phyloP scores from a whole-genome alignment of 2,113 vertebrate genomes.

The Lophochroa leadbeateri region DNA sequence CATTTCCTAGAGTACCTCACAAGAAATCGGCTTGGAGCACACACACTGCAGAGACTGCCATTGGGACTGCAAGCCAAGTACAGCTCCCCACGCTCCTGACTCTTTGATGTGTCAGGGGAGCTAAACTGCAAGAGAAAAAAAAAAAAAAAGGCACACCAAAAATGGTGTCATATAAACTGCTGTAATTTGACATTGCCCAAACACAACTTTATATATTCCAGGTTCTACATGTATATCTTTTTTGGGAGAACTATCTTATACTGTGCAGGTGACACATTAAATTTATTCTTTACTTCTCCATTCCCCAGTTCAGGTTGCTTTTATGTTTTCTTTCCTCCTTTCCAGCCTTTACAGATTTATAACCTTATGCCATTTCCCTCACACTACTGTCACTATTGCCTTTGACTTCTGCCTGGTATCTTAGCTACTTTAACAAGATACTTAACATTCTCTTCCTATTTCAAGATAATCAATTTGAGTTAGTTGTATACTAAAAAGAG shows the following conservation, averaged over 20 bases:
- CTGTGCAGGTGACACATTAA: neutral
- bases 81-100: neutral
- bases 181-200: neutral
- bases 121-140: neutral
- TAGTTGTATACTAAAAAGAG: neutral
- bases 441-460: neutral
- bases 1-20: neutral
- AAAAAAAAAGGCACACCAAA: neutral
- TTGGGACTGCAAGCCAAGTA: neutral
- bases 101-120: neutral
- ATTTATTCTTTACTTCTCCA: neutral
- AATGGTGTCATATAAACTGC: neutral
- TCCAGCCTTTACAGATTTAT: neutral
- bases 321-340: neutral
- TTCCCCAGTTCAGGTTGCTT: neutral
- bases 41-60: fast-evolving
- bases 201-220: neutral
- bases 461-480: neutral
- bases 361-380: neutral
- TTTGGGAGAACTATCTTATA: neutral
- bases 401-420: neutral
- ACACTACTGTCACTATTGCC: neutral
- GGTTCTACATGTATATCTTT: neutral
- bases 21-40: neutral
- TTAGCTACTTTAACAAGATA: neutral